A percentile compares a stretch with the other conserved stretches of the same genome.
Conservation (phyloP, 2,888 invertebrate species). For the Geotrupes spiniger region DNA sequence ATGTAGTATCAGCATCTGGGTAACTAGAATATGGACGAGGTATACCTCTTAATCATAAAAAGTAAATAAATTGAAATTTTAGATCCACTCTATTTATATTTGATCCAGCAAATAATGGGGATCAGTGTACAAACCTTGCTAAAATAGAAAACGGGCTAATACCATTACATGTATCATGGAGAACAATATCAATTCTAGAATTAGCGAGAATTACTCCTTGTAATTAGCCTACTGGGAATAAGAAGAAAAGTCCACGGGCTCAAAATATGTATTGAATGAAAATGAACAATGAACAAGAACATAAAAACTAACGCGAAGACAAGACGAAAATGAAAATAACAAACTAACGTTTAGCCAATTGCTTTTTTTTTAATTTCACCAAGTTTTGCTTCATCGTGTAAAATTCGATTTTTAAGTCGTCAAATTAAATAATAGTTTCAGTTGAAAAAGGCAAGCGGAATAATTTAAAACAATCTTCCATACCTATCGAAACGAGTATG, state of each 20-base stretch:
- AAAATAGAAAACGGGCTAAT: constrained; percentile 79
- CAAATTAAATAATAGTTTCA: too few species aligned
- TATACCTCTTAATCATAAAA: constrained; percentile 67
- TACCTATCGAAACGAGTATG: too few species aligned
- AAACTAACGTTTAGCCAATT: too few species aligned
- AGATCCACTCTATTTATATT: constrained; percentile 57
- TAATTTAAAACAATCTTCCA: too few species aligned
- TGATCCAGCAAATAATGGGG: constrained; percentile 64
- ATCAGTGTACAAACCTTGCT: constrained; percentile 71
- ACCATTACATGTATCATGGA: constrained; percentile 84
- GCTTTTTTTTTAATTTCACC: too few species aligned
- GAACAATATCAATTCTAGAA: constrained; percentile 71
- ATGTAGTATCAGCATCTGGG: constrained; percentile 62
- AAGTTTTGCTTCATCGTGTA: too few species aligned
- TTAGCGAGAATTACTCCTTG: constrained; percentile 69
- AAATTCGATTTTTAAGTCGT: too few species aligned
- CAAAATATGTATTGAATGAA: constrained; percentile 62
- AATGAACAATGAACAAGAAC: too few species aligned
- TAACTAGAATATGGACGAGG: constrained; percentile 76
- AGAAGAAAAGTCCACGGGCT: constrained; percentile 72
- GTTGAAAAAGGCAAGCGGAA: too few species aligned
- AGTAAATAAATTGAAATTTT: constrained; percentile 73
- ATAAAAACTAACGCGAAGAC: too few species aligned
- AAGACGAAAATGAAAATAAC: too few species aligned
- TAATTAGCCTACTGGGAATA: constrained; percentile 75